These are phyloP conservation scores for Epinotia nisella DNA, from an alignment of 2,888 invertebrate genomes.

Conservation along the genomic window DNA sequence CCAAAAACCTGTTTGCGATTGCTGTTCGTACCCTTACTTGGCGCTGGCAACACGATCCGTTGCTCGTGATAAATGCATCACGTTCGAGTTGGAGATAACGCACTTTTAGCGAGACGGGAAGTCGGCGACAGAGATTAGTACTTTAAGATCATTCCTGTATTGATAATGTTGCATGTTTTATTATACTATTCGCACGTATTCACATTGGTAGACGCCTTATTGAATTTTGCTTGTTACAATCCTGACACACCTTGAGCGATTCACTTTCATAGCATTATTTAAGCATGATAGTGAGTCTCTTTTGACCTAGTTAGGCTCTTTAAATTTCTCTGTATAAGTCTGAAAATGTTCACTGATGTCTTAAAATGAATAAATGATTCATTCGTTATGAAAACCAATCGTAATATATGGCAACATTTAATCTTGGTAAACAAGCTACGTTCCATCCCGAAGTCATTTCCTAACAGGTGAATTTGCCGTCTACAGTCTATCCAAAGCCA, in stretches of 20 bases:
- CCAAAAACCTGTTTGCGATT: slow-evolving; percentile 41
- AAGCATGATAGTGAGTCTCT: neutral
- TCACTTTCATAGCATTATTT: neutral
- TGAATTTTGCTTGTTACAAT: neutral
- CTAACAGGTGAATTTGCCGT: no score
- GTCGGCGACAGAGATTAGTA: slow-evolving; percentile 32
- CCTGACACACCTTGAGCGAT: neutral
- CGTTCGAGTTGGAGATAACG: slow-evolving; percentile 29
- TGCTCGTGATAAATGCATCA: slow-evolving; percentile 38
- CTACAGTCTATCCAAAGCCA: no score
- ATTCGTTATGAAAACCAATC: no score
- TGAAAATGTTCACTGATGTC: no score
- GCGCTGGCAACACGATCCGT: slow-evolving; percentile 35
- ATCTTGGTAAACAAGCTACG: no score
- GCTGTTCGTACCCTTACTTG: slow-evolving; percentile 40
- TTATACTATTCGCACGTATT: neutral
- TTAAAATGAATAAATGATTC: no score
- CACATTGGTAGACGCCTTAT: neutral
- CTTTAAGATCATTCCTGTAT: slow-evolving; percentile 2
- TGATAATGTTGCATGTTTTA: slow-evolving; percentile 1
- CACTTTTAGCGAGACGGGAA: slow-evolving; percentile 39
- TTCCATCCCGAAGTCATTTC: no score
- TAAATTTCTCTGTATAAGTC: neutral
- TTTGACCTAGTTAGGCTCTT: neutral
- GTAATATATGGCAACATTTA: no score